These are phyloP conservation scores for Sakesphorus luctuosus DNA, from an alignment of 2,113 vertebrate genomes.

Conservation along the genomic window DNA sequence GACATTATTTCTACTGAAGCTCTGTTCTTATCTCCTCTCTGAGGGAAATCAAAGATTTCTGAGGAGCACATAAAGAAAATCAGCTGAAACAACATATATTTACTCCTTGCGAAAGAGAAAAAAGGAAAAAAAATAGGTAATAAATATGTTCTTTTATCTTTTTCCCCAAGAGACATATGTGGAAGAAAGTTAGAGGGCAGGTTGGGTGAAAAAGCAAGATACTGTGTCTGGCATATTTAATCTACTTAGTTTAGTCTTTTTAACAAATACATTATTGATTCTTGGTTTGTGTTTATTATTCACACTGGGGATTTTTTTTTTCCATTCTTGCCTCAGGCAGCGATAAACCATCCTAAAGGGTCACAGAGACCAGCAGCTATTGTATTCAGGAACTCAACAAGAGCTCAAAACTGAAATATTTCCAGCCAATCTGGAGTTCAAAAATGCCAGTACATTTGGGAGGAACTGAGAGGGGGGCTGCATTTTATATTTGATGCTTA, in stretches of 20 bases:
- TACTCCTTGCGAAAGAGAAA: neutral
- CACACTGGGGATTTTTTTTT: neutral
- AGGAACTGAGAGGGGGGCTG: neutral
- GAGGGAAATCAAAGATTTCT: conserved; percentile 42
- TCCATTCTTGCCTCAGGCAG: neutral
- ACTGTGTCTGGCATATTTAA: neutral
- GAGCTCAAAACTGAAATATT: neutral
- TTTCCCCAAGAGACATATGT: neutral
- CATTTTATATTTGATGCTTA: neutral
- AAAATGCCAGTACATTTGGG: neutral
- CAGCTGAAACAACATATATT: neutral
- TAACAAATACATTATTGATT: conserved; percentile 46
- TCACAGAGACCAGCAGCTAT: neutral
- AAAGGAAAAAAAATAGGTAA: neutral
- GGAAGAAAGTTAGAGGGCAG: neutral
- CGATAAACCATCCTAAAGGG: neutral
- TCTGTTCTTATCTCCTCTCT: neutral
- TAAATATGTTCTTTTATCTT: neutral
- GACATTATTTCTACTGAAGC: conserved; percentile 1
- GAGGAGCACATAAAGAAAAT: conserved; percentile 4
- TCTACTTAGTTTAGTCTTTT: neutral
- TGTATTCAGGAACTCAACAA: neutral
- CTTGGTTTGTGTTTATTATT: conserved; percentile 12
- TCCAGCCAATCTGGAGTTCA: neutral
- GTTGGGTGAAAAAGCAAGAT: neutral